Evolutionary conservation across 1,140 invertebrate species (phyloP).

Genomic region (Cotesia chilonis): DNA sequence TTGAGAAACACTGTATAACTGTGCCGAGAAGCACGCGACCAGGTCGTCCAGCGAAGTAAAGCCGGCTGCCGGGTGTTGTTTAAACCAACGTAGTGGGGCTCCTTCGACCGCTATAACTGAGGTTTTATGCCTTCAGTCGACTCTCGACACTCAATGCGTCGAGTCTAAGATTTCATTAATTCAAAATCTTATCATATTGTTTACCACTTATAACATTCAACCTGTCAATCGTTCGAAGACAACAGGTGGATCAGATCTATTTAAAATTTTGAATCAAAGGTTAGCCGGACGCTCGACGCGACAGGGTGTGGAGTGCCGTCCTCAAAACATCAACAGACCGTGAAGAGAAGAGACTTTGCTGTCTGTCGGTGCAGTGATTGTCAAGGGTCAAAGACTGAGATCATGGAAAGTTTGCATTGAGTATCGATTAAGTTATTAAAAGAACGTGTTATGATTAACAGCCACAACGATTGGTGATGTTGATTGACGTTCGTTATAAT

Average conservation of each 20-base stretch:
- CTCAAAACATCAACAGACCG: slow-evolving; percentile 15
- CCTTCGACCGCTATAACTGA: slow-evolving; percentile 55
- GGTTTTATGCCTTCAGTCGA: slow-evolving; percentile 58
- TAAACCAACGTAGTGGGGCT: slow-evolving; percentile 60
- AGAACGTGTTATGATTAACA: neutral
- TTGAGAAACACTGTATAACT: slow-evolving; percentile 60
- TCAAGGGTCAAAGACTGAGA: slow-evolving; percentile 28
- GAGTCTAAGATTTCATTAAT: slow-evolving; percentile 39
- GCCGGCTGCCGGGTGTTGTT: slow-evolving; percentile 58
- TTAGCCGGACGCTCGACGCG: slow-evolving; percentile 21
- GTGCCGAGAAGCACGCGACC: slow-evolving; percentile 59
- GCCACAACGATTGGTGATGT: neutral
- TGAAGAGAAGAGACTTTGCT: slow-evolving; percentile 14
- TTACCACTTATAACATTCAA: too few species aligned
- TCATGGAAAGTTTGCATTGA: slow-evolving; percentile 20
- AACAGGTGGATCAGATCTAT: too few species aligned
- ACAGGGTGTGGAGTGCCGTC: slow-evolving; percentile 28
- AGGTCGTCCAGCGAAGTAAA: slow-evolving; percentile 50
- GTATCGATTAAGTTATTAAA: neutral
- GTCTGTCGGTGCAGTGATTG: slow-evolving; percentile 25
- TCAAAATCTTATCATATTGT: slow-evolving; percentile 7
- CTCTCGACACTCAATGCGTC: slow-evolving; percentile 60
- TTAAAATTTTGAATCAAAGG: neutral
- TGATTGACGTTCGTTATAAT: neutral
- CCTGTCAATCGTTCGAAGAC: too few species aligned